Evolutionary conservation across 2,888 invertebrate species (phyloP).

Genomic region (Scaptomyza tumidula): DNA sequence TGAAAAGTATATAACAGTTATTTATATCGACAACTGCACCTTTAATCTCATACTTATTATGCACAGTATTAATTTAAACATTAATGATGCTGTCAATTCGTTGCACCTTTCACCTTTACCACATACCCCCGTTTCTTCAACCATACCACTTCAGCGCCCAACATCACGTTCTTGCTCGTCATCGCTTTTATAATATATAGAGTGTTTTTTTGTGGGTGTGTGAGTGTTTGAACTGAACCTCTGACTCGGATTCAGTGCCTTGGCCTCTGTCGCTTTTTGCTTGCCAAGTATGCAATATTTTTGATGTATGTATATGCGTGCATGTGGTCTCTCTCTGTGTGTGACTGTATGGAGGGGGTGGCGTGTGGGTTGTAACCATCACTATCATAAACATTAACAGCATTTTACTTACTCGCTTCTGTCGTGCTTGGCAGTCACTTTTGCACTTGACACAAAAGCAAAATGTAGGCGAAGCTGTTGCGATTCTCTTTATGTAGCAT

Average conservation of each 20-base stretch:
- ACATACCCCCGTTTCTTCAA: conserved; percentile 8
- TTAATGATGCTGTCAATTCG: conserved; percentile 34
- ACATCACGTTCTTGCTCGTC: conserved; percentile 56
- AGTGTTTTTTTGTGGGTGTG: too few species aligned
- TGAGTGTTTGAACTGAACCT: conserved; percentile 5
- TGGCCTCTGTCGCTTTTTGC: conserved; percentile 26
- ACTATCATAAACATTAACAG: conserved; percentile 75
- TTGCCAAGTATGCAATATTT: conserved; percentile 75
- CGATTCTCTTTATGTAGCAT: conserved; percentile 47
- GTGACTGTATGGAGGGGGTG: conserved; percentile 3
- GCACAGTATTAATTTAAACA: conserved; percentile 40
- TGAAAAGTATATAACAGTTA: conserved; percentile 15
- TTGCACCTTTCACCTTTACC: background rate
- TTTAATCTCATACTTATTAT: conserved; percentile 20
- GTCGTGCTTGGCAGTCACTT: conserved; percentile 55
- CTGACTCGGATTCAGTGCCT: conserved; percentile 23
- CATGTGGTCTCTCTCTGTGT: conserved; percentile 6
- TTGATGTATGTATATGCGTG: conserved; percentile 39
- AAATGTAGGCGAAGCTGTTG: conserved; percentile 50
- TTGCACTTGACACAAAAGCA: conserved; percentile 66
- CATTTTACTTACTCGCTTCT: conserved; percentile 67
- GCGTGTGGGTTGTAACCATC: conserved; percentile 42
- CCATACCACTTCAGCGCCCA: background rate
- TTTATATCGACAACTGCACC: conserved; percentile 32
- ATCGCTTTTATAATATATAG: conserved; percentile 50